Conservation (phyloP, 2,888 invertebrate species). For the Leucoma salicis region DNA sequence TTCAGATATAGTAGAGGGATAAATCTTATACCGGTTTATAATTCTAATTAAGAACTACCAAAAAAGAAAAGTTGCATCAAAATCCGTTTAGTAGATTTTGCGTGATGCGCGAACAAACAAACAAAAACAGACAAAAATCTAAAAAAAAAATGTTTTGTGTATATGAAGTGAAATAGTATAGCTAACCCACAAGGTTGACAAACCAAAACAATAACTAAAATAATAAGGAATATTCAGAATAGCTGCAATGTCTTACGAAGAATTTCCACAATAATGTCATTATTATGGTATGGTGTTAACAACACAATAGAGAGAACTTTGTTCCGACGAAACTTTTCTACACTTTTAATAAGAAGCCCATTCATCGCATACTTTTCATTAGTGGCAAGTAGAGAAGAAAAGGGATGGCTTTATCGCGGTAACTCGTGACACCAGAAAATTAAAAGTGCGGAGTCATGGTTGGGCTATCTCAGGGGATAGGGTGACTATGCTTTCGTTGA, state of each 20-base stretch:
- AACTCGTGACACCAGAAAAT: constrained; percentile 77
- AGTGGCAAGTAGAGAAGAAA: constrained; percentile 47
- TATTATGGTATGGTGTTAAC: constrained; percentile 46
- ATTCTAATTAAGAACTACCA: too few species aligned
- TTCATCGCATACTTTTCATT: constrained; percentile 72
- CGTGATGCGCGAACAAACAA: too few species aligned
- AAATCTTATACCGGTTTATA: too few species aligned
- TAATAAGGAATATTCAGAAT: constrained; percentile 11
- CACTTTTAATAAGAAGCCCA: constrained; percentile 73
- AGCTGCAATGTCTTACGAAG: constrained; percentile 17
- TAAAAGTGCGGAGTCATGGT: constrained; percentile 73
- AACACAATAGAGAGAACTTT: constrained; percentile 59
- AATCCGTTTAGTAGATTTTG: too few species aligned
- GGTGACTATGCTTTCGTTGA: constrained; percentile 67
- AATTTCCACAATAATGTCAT: constrained; percentile 40
- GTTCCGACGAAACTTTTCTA: constrained; percentile 65
- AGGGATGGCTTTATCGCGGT: constrained; percentile 67
- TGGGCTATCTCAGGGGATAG: constrained; percentile 67
- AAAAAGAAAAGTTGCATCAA: too few species aligned
- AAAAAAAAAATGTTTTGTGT: too few species aligned
- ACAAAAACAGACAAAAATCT: too few species aligned
- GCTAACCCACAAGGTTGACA: too few species aligned
- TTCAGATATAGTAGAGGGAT: too few species aligned
- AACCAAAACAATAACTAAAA: background rate
- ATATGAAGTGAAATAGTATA: too few species aligned